A percentile compares a stretch with the other conserved stretches of the same genome.
Evolutionary conservation across 2,797 vertebrate genomes (phyloP).

Genomic region (Muscicapa striata): DNA sequence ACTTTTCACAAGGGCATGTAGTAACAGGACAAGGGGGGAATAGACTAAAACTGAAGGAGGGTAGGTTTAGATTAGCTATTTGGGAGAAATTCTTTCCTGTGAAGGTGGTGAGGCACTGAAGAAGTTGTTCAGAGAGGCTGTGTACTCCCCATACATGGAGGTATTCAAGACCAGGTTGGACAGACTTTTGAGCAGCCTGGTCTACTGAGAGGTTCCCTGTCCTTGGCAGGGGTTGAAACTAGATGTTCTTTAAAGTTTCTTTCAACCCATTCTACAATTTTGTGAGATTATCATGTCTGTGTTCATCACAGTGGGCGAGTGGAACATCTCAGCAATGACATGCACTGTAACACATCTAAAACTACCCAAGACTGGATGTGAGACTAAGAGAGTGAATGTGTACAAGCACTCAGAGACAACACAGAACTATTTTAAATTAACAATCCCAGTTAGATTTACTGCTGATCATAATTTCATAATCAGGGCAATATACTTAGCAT

Average conservation of each 20-base stretch:
- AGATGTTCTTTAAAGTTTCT: neutral
- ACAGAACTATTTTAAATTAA: neutral
- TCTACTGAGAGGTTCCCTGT: neutral
- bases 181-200: neutral
- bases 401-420: neutral
- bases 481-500: neutral
- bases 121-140: neutral
- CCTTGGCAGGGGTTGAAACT: neutral
- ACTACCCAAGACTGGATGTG: neutral
- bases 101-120: neutral
- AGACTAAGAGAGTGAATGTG: neutral
- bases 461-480: neutral
- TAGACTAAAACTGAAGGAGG: neutral
- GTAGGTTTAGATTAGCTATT: neutral
- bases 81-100: neutral
- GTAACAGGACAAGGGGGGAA: neutral
- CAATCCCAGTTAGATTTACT: neutral
- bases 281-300: accelerated
- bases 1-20: neutral
- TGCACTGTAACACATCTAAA: neutral
- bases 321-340: neutral
- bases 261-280: neutral
- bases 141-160: accelerated
- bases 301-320: neutral
- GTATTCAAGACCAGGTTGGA: neutral